Conservation (phyloP, 2,113 vertebrate genomes). For the Antechinus stuartii region DNA sequence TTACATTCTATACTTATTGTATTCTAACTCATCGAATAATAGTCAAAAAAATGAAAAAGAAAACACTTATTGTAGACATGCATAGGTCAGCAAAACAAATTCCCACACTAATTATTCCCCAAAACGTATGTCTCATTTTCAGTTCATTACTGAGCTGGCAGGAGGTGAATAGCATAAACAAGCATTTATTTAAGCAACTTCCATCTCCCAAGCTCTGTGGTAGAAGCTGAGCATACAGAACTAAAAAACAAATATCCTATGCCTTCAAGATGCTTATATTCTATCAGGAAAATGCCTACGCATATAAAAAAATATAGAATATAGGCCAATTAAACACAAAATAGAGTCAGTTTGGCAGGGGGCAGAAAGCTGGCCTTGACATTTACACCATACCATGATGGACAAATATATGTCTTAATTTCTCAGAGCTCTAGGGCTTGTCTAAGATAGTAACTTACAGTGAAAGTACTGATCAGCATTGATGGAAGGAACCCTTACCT, state of each 20-base stretch:
- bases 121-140: not conserved
- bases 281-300: not conserved
- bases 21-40: not conserved
- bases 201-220: not conserved
- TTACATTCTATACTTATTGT: not conserved
- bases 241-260: not conserved
- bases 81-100: not conserved
- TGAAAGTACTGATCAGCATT: not conserved
- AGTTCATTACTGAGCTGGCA: not conserved
- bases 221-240: not conserved
- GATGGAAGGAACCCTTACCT: not conserved
- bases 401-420: too few species aligned
- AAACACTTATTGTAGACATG: not conserved
- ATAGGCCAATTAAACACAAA: not conserved
- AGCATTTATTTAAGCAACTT: not conserved
- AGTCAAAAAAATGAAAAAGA: not conserved
- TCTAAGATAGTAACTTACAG: not conserved
- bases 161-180: not conserved
- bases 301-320: not conserved
- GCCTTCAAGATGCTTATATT: not conserved
- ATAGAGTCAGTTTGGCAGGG: not conserved
- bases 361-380: not conserved
- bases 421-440: not conserved
- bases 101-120: not conserved
- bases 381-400: not conserved